These are phyloP conservation scores for Spinus pinus DNA, from an alignment of 2,797 vertebrate genomes.

Conservation along the genomic window DNA sequence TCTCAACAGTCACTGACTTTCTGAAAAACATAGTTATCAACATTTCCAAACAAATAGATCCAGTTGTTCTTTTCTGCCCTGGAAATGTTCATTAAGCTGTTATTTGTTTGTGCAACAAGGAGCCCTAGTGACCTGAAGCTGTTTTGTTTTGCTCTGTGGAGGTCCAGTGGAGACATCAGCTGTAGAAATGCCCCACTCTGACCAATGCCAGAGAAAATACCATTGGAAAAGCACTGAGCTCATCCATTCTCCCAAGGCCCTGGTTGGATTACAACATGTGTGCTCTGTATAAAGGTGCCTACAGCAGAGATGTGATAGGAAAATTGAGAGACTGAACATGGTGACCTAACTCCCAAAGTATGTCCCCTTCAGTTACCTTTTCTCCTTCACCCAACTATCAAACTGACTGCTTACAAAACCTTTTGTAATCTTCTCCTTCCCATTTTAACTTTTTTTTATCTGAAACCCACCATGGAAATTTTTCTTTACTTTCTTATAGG, in stretches of 20 bases:
- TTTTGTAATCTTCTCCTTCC: not conserved
- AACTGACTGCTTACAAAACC: not conserved
- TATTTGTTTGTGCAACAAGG: not conserved
- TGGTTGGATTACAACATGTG: not conserved
- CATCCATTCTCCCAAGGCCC: not conserved
- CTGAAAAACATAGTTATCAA: not conserved
- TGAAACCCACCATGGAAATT: not conserved
- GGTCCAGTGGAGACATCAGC: not conserved
- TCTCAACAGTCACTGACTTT: not conserved
- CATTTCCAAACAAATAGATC: slow-evolving; percentile 9
- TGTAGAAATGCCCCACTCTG: not conserved
- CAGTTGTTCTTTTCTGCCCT: not conserved
- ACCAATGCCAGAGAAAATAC: not conserved
- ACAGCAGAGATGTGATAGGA: not conserved
- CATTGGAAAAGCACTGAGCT: not conserved
- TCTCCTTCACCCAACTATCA: not conserved
- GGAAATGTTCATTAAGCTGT: not conserved
- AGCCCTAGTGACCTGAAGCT: not conserved
- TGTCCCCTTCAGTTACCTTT: not conserved
- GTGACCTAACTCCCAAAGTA: not conserved
- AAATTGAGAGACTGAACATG: not conserved
- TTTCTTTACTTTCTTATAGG: not conserved
- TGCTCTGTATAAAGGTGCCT: not conserved
- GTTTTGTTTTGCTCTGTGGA: not conserved
- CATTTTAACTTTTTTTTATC: not conserved